phyloP scores from a whole-genome alignment of 2,797 vertebrate genomes.

The Cheirogaleus major region DNA sequence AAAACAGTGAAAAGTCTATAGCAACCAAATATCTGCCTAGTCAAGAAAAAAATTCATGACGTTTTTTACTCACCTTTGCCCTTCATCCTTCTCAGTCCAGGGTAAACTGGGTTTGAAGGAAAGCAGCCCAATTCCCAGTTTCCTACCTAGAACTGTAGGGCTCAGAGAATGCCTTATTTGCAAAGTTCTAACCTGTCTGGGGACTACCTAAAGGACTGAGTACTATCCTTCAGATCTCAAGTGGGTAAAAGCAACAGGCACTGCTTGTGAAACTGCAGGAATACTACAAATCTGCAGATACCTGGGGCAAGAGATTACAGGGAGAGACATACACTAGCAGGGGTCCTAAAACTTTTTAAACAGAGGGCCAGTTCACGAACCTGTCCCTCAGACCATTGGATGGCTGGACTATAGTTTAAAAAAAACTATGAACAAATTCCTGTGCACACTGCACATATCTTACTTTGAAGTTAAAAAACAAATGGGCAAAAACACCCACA shows the following conservation, averaged over 20 bases:
- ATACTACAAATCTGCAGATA: not conserved
- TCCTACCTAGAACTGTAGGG: not conserved
- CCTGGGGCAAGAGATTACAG: not conserved
- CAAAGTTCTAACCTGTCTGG: not conserved
- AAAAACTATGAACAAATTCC: too few relatives aligned
- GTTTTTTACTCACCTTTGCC: not conserved
- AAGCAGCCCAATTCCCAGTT: not conserved
- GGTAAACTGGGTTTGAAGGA: not conserved
- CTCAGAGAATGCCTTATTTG: not conserved
- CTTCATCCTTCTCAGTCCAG: not conserved
- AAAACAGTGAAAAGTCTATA: not conserved
- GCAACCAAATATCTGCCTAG: not conserved
- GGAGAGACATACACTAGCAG: too few relatives aligned
- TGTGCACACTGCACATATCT: too few relatives aligned
- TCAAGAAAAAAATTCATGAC: not conserved
- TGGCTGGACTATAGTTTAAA: too few relatives aligned
- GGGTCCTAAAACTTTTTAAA: too few relatives aligned
- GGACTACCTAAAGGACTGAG: not conserved
- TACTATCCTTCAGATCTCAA: not conserved
- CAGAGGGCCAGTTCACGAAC: too few relatives aligned
- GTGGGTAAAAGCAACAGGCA: not conserved
- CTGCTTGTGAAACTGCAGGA: not conserved
- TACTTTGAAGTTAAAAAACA: too few relatives aligned
- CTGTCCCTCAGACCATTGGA: too few relatives aligned
- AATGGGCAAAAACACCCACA: too few relatives aligned